These are phyloP conservation scores for Drosophila bocqueti DNA, from an alignment of 1,140 invertebrate species.

Conservation along the genomic window DNA sequence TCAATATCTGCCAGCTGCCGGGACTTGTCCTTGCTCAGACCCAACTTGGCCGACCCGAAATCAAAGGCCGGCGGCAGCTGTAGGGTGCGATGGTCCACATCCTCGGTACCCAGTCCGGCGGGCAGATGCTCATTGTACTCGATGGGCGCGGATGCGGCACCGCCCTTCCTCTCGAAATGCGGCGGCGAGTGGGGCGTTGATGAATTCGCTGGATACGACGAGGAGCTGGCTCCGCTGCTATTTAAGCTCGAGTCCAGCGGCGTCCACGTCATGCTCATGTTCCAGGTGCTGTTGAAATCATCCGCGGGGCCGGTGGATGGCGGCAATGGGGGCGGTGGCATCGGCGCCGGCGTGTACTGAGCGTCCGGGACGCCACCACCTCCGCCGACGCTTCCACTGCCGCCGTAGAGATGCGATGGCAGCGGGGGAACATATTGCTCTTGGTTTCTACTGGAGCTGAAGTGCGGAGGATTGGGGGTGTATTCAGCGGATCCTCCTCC, in stretches of 20 bases:
- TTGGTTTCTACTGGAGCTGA: slow-evolving; percentile 32
- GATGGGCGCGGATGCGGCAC: slow-evolving; percentile 85
- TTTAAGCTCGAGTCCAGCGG: slow-evolving; percentile 68
- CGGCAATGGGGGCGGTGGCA: slow-evolving; percentile 87
- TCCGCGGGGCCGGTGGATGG: slow-evolving; percentile 63
- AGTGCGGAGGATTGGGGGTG: slow-evolving; percentile 49
- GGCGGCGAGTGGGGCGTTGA: slow-evolving; percentile 89
- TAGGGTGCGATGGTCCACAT: slow-evolving; percentile 87
- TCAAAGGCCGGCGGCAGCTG: slow-evolving; percentile 74
- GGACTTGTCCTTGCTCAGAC: slow-evolving; percentile 74
- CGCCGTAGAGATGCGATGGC: slow-evolving; percentile 55
- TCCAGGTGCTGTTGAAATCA: slow-evolving; percentile 79
- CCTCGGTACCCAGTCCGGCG: slow-evolving; percentile 85
- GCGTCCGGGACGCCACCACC: slow-evolving; percentile 22
- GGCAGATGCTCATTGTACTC: slow-evolving; percentile 86
- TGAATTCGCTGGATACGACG: slow-evolving; percentile 58
- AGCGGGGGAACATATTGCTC: slow-evolving; percentile 70
- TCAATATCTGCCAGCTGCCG: slow-evolving; percentile 88
- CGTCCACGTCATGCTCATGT: slow-evolving; percentile 83
- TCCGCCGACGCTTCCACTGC: slow-evolving; percentile 11
- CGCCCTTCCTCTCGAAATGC: slow-evolving; percentile 87
- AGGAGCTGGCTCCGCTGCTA: slow-evolving; percentile 65
- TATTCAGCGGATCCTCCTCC: slow-evolving; percentile 46
- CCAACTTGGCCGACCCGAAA: slow-evolving; percentile 63
- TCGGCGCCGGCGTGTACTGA: slow-evolving; percentile 79